Base-by-base conservation (phyloP, 2,888 invertebrate genomes). In the Oxytorus armatus region DNA sequence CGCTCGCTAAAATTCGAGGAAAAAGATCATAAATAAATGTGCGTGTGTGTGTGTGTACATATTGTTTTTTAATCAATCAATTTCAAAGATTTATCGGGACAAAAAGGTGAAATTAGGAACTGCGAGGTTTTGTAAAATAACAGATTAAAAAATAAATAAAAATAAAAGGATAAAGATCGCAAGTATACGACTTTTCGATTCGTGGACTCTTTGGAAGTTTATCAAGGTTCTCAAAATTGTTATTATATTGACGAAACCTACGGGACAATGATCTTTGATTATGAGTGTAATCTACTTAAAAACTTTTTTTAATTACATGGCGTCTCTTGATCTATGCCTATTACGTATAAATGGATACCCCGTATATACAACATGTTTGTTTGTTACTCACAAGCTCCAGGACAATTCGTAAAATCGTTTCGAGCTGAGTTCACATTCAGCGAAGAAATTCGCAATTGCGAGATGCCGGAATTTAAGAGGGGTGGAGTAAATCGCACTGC, bases 391-490 rank as follows among this genome's bases (percentile, higher is more conserved):
- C 53, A 53, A 74, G 61, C 49, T 51, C 77, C 77, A 80, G 83
- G 85, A 87, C 87, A 87, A 86, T 88, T 84, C 84, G 84, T 84
- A 83, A 84, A 85, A 83, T 84, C 81, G 81, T 86, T 85, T 76
- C 76, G 55, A 66, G 74, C 69, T 63, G 82, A 84, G 84, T 84
- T 89, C 88, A 86, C 88, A 89, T 88, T 87, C 85, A n/a, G 79
- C 79, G 77, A 79, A 84, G 87, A 88, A 90, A 90, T 91, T 89
- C 85, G 86, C 86, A 87, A 90, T 90, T 90, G 86, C 88, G 81
- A 88, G 88, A 89, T 90, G 90, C 89, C 88, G 74, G 55, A 74
- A 47, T 57, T 70, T 68, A 70, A 73, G 77, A 73, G 59, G 69
- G 51, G n/a, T 79, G 76, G 47, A 74, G 79, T 49, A 57, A 33